A percentile compares a stretch with the other conserved stretches of the same genome.
Evolutionary conservation across 2,797 vertebrate genomes (phyloP).

Genomic region (Morus bassanus): DNA sequence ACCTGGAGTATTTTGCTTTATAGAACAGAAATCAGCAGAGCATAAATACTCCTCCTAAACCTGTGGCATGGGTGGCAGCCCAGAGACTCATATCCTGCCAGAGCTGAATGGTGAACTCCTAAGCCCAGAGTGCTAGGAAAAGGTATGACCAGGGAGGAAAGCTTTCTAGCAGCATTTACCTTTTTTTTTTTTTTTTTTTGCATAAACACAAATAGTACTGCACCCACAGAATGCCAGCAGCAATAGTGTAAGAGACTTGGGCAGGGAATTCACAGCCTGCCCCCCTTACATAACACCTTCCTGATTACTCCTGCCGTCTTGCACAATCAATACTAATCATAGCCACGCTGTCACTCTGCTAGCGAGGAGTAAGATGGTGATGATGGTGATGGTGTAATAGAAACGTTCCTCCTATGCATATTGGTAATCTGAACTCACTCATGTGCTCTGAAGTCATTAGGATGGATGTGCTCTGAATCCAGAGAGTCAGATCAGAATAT

Average conservation of each 20-base stretch:
- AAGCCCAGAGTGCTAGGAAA: neutral
- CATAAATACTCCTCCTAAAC: neutral
- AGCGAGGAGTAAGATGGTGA: neutral
- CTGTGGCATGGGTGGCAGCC: accelerated
- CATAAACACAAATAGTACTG: neutral
- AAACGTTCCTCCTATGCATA: neutral
- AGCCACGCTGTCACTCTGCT: neutral
- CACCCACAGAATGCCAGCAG: neutral
- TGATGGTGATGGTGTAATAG: neutral
- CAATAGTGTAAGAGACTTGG: neutral
- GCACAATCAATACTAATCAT: conserved; percentile 17
- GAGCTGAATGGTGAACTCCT: neutral
- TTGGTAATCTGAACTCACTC: neutral
- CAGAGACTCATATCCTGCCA: neutral
- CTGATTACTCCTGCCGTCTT: neutral
- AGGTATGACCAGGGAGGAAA: neutral
- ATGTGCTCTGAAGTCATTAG: neutral
- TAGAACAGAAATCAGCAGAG: neutral
- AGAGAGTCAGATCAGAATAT: neutral
- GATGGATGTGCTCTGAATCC: neutral
- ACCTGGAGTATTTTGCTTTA: neutral
- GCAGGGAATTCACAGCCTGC: neutral
- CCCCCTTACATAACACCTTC: neutral
- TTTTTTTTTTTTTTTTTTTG: too few species aligned
- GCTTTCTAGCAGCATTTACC: neutral